phyloP scores from a whole-genome alignment of 2,113 vertebrate species.

The Cyrtonyx montezumae region DNA sequence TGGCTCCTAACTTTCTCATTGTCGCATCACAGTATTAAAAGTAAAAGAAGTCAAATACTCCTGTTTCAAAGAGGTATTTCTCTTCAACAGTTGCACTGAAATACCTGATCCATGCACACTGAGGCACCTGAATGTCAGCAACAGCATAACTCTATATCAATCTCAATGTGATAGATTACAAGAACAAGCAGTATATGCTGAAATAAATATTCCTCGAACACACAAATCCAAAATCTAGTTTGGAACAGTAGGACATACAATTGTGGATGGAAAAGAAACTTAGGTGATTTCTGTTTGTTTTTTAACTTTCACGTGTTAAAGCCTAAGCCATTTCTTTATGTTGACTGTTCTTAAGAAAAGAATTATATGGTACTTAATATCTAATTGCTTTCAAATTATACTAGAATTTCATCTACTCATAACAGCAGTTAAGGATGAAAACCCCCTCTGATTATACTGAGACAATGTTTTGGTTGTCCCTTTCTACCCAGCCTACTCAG shows the following conservation, averaged over 20 bases:
- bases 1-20: background rate
- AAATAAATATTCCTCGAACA: background rate
- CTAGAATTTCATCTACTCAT: background rate
- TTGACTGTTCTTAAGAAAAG: background rate
- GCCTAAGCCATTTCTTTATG: background rate
- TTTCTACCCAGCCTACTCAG: background rate
- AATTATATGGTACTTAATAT: background rate
- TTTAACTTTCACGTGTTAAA: background rate
- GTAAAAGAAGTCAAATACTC: background rate
- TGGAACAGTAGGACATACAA: background rate
- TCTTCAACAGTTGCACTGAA: background rate
- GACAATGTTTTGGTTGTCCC: background rate
- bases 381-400: background rate
- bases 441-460: background rate
- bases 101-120: background rate
- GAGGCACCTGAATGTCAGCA: background rate
- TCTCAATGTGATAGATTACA: background rate
- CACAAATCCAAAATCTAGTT: background rate
- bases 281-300: background rate
- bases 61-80: background rate
- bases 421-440: background rate
- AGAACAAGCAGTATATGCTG: background rate
- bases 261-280: background rate
- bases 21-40: too few relatives aligned
- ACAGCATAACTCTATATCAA: background rate